Evolutionary conservation across 2,888 invertebrate genomes (phyloP), one percentile per base, ranked within the genome.

Genomic region (Ophion obscuratus): DNA sequence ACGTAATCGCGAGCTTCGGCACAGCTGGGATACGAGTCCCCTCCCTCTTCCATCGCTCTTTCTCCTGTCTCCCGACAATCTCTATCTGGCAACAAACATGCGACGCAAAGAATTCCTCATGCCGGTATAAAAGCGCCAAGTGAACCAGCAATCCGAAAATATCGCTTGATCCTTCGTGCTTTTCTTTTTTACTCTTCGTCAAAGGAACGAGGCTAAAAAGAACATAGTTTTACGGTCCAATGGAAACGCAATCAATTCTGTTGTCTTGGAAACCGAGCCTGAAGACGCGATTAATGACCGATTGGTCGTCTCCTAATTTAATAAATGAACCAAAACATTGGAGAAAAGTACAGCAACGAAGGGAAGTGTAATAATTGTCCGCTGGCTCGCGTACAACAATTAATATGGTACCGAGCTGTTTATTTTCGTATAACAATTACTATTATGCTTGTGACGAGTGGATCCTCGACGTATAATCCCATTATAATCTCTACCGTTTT

Each of bases 211-310:
- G 24, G 17, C 31, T n/a, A 74, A 79, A 77, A 77, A 53, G 2
- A 3, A 31, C 31, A 77, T 53, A n/a, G 17, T 64, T 68, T 61
- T 77, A 36, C 73, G 67, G 40, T 47, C 36, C 36, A 17, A 62
- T 83, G 64, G 68, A 75, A 68, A 27, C 64, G 24, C 67, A n/a
- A 36, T 74, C 24, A 57, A 68, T 77, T 24, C n/a, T 47, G 17
- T 73, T 11, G 61, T 36, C 31, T 36, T 27, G 36, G 7, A 27
- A 70, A 76, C 47, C 66, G 62, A 66, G 36, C 68, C 64, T 47
- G 71, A 44, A 24, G 57, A 73, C 31, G 31, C 31, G 31, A 31
- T 31, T 31, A 31, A 31, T 4, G 2, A 31, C 4, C 31, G 31
- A 31, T 4, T 4, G 31, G 2, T 31, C 31, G 31, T 40, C 44